These are phyloP conservation scores for Dromius quadrimaculatus DNA, from an alignment of 2,888 invertebrate genomes.

Conservation along the genomic window DNA sequence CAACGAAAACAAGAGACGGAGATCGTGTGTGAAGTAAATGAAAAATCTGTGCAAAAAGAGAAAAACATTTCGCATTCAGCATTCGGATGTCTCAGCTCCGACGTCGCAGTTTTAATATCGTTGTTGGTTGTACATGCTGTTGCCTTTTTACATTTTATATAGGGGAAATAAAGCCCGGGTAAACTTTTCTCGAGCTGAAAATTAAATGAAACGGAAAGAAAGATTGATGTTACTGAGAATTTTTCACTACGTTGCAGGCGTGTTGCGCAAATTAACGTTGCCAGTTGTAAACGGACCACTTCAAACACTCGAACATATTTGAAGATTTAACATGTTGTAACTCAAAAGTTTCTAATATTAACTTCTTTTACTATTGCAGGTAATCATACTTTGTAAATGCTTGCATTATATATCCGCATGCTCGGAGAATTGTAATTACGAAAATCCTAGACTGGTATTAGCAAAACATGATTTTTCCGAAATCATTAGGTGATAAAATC, in stretches of 20 bases:
- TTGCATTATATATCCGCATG: too few species aligned
- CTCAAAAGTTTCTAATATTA: slow-evolving; percentile 29
- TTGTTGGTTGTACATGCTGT: slow-evolving; percentile 36
- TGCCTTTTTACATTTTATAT: slow-evolving; percentile 51
- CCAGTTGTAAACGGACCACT: slow-evolving; percentile 31
- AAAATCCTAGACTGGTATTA: too few species aligned
- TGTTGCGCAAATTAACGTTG: slow-evolving; percentile 42
- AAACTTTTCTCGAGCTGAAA: slow-evolving; percentile 50
- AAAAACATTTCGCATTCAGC: slow-evolving; percentile 21
- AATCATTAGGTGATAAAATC: too few species aligned
- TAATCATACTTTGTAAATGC: slow-evolving; percentile 18
- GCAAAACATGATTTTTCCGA: too few species aligned
- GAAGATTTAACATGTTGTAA: not conserved
- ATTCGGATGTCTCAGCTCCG: slow-evolving; percentile 44
- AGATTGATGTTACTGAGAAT: slow-evolving; percentile 49
- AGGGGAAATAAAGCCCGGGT: slow-evolving; percentile 40
- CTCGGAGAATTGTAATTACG: too few species aligned
- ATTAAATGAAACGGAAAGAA: slow-evolving; percentile 51
- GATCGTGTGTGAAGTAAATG: slow-evolving; percentile 48
- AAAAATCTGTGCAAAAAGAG: slow-evolving; percentile 46
- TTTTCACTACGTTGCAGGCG: slow-evolving; percentile 36
- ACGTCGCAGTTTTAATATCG: slow-evolving; percentile 46
- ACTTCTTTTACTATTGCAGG: slow-evolving; percentile 2
- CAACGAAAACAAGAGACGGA: not conserved
- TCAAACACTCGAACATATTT: slow-evolving; percentile 4